phyloP scores from a whole-genome alignment of 2,797 vertebrate species.

The Melanogrammus aeglefinus region DNA sequence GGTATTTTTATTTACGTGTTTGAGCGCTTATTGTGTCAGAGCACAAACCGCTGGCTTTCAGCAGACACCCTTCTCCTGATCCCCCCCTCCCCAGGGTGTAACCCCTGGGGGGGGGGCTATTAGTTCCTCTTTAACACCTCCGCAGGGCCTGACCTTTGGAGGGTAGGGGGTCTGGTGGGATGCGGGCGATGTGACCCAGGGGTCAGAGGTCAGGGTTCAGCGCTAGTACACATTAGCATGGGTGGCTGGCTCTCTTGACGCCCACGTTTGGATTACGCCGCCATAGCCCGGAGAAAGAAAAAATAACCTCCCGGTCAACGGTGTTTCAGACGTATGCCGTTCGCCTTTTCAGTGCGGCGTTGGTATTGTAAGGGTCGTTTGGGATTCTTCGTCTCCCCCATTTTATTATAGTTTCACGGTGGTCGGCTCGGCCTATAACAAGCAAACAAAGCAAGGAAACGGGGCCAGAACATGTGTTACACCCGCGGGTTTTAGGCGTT shows the following conservation, averaged over 20 bases:
- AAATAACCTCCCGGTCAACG: neutral
- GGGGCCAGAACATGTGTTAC: constrained; percentile 31
- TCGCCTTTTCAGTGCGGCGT: neutral
- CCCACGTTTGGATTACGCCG: neutral
- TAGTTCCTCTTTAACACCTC: constrained; percentile 74
- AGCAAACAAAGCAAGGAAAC: constrained; percentile 43
- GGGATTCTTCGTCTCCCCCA: constrained; percentile 21
- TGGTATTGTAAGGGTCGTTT: constrained; percentile 29
- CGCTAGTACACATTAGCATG: constrained; percentile 67
- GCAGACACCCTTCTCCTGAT: neutral
- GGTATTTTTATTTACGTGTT: neutral
- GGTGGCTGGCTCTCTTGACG: constrained; percentile 5
- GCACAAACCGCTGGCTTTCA: neutral
- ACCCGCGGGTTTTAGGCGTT: constrained; percentile 11
- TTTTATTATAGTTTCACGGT: neutral
- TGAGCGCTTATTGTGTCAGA: neutral
- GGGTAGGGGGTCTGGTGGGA: constrained; percentile 2
- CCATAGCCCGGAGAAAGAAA: neutral
- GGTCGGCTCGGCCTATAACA: neutral
- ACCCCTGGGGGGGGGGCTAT: constrained; percentile 38
- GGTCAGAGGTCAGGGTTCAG: constrained; percentile 70
- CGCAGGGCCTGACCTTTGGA: constrained; percentile 51
- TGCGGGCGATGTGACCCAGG: constrained; percentile 8
- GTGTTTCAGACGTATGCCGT: neutral
- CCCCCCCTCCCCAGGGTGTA: constrained; percentile 45